Percentiles rank a stretch among this genome's conserved stretches.
These are phyloP conservation scores for Metopolophium dirhodum DNA, from an alignment of 1,140 invertebrate genomes.

Conservation along the genomic window DNA sequence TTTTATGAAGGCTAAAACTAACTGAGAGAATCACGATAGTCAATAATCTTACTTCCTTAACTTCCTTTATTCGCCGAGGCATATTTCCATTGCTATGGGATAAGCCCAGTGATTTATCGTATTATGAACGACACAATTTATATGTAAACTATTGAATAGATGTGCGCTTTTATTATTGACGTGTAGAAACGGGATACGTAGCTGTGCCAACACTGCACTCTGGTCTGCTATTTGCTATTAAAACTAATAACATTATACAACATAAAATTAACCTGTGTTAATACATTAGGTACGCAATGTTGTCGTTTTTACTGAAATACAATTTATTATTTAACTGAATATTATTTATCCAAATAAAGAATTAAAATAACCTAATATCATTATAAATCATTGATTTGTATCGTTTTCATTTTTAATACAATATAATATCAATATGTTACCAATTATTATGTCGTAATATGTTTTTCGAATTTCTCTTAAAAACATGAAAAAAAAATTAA, in stretches of 20 bases:
- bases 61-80: too few species aligned
- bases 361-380: neutral
- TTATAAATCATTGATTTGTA: neutral
- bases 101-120: too few species aligned
- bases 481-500: neutral
- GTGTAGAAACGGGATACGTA: neutral
- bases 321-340: neutral
- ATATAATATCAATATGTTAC: neutral
- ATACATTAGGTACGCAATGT: neutral
- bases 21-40: too few species aligned
- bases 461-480: neutral
- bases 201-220: neutral
- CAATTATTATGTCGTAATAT: neutral
- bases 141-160: neutral
- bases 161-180: neutral
- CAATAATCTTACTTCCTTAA: too few species aligned
- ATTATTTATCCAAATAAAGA: neutral
- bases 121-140: neutral
- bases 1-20: too few species aligned
- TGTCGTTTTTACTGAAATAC: neutral
- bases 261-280: too few species aligned
- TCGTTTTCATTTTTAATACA: neutral
- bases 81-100: too few species aligned
- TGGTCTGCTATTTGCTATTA: neutral
- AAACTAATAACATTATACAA: too few species aligned